These are phyloP conservation scores for Syngnathus rostellatus DNA, from an alignment of 2,797 vertebrate genomes.

Conservation along the genomic window DNA sequence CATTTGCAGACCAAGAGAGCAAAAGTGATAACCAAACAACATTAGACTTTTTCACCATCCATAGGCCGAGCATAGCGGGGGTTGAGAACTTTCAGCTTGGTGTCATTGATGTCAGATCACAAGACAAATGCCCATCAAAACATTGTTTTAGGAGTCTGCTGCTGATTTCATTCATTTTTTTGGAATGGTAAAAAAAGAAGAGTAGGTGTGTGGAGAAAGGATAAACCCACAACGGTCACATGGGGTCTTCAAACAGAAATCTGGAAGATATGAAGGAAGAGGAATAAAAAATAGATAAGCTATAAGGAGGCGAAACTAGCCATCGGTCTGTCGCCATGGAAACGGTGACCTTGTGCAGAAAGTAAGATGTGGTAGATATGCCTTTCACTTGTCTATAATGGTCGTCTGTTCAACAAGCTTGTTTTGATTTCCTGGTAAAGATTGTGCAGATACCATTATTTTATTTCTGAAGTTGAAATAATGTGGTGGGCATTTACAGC, in stretches of 20 bases:
- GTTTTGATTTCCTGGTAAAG: constrained; percentile 40
- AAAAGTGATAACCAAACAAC: constrained; percentile 60
- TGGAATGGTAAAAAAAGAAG: constrained; percentile 31
- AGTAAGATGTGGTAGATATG: constrained; percentile 54
- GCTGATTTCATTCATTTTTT: constrained; percentile 42
- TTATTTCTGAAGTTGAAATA: constrained; percentile 7
- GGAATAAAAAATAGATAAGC: constrained; percentile 52
- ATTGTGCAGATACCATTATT: constrained; percentile 31
- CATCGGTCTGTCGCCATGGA: constrained; percentile 62
- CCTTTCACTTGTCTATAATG: constrained; percentile 35
- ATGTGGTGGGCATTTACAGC: constrained; percentile 14
- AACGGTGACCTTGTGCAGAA: constrained; percentile 67
- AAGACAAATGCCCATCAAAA: constrained; percentile 42
- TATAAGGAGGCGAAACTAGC: constrained; percentile 62
- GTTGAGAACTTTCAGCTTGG: constrained; percentile 48
- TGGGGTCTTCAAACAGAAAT: constrained; percentile 58
- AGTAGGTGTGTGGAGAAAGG: constrained; percentile 10
- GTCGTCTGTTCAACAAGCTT: constrained; percentile 47
- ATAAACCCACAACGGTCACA: constrained; percentile 33
- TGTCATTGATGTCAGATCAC: constrained; percentile 42
- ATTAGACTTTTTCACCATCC: constrained; percentile 45
- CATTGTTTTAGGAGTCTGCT: constrained; percentile 43
- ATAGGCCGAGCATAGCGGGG: constrained; percentile 41
- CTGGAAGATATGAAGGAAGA: constrained; percentile 56
- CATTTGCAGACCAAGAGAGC: constrained; percentile 58